phyloP scores from a whole-genome alignment of 2,113 vertebrate species.

The Pomatostomus ruficeps region DNA sequence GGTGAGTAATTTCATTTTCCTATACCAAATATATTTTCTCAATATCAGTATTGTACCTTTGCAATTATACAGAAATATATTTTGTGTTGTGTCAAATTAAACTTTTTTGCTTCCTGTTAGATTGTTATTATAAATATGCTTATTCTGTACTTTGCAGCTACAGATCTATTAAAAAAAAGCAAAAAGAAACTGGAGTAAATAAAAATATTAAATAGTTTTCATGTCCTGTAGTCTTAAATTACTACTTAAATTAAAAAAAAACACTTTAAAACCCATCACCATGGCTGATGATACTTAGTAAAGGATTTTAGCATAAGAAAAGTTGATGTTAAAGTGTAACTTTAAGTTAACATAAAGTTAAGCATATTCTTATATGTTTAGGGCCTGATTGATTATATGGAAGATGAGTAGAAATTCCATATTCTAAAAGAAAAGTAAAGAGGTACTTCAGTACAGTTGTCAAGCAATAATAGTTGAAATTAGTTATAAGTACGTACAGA shows the following conservation, averaged over 20 bases:
- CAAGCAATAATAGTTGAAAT: neutral
- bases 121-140: neutral
- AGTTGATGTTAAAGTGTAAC: neutral
- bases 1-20: conserved; percentile 68
- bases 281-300: neutral
- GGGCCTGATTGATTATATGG: neutral
- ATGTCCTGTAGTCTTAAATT: neutral
- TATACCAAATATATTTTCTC: neutral
- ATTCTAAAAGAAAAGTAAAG: neutral
- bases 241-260: neutral
- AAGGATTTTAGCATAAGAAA: neutral
- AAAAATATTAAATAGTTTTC: neutral
- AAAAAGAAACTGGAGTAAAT: neutral
- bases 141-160: neutral
- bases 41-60: neutral
- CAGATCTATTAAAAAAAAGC: neutral
- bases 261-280: rapidly evolving
- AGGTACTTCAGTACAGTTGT: neutral
- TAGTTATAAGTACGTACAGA: neutral
- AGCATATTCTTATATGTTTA: neutral
- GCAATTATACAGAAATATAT: neutral
- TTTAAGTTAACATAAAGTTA: neutral
- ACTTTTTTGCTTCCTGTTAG: neutral
- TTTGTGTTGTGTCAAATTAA: neutral
- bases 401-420: neutral